phyloP scores from a whole-genome alignment of 2,888 invertebrate genomes.

The Limnephilus lunatus region DNA sequence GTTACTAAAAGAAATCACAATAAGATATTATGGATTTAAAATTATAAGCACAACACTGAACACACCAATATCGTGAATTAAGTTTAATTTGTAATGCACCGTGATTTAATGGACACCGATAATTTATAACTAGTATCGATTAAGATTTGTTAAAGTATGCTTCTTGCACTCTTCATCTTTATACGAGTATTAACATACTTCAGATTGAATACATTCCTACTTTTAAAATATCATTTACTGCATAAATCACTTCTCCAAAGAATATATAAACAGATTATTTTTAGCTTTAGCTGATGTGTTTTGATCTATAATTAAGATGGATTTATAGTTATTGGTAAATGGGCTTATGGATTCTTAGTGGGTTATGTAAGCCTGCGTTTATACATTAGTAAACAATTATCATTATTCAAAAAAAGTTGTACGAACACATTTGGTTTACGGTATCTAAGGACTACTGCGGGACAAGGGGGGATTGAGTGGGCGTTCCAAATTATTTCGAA shows the following conservation, averaged over 20 bases:
- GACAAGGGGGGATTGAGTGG: too few relatives aligned
- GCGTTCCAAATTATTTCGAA: too few relatives aligned
- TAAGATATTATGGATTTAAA: background rate
- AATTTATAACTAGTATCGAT: background rate
- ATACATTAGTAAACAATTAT: background rate
- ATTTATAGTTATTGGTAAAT: background rate
- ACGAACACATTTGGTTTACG: background rate
- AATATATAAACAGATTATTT: background rate
- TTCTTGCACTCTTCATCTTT: background rate
- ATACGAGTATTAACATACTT: background rate
- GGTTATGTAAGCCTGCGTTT: background rate
- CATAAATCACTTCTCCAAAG: background rate
- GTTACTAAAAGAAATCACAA: background rate
- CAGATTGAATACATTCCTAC: background rate
- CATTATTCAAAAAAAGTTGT: background rate
- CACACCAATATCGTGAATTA: background rate
- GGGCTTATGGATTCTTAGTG: background rate
- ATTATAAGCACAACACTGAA: background rate
- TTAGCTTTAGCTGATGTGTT: background rate
- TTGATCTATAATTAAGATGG: background rate
- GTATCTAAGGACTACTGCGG: too few relatives aligned
- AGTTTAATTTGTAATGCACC: background rate
- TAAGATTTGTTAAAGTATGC: background rate
- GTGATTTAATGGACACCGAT: background rate
- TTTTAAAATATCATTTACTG: background rate